Evolutionary conservation across 2,888 invertebrate genomes (phyloP).

Genomic region (Camptogramma bilineatum): DNA sequence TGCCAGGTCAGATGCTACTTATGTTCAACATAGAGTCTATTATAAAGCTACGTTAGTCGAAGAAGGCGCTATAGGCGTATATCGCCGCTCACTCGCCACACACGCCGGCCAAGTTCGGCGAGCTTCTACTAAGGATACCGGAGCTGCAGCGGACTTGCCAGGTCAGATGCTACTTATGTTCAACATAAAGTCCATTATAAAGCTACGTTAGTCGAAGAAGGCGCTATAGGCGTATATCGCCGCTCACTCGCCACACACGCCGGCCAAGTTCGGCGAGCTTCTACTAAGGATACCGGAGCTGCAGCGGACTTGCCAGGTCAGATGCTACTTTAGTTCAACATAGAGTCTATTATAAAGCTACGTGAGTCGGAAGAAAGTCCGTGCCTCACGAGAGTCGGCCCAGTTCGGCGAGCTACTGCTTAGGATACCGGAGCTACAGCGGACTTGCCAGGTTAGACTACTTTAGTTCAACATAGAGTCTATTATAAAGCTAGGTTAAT

Average conservation of each 20-base stretch:
- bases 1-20: slow-evolving; percentile 72
- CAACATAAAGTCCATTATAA: background rate
- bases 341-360: no score
- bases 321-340: no score
- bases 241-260: slow-evolving; percentile 95
- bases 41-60: no score
- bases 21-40: no score
- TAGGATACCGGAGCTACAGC: no score
- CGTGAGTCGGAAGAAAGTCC: background rate
- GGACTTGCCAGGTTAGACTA: slow-evolving; percentile 85
- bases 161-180: slow-evolving; percentile 84
- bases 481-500: slow-evolving; percentile 95
- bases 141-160: slow-evolving; percentile 98
- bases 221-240: slow-evolving; percentile 96
- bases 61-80: no score
- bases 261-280: slow-evolving; percentile 97
- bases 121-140: slow-evolving; percentile 97
- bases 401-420: no score
- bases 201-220: slow-evolving; percentile 95
- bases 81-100: no score
- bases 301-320: slow-evolving; percentile 91
- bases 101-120: no score
- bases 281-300: slow-evolving; percentile 96
- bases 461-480: no score
- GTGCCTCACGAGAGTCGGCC: no score